phyloP scores from a whole-genome alignment of 2,113 vertebrate genomes.

The Butastur rufipennis region DNA sequence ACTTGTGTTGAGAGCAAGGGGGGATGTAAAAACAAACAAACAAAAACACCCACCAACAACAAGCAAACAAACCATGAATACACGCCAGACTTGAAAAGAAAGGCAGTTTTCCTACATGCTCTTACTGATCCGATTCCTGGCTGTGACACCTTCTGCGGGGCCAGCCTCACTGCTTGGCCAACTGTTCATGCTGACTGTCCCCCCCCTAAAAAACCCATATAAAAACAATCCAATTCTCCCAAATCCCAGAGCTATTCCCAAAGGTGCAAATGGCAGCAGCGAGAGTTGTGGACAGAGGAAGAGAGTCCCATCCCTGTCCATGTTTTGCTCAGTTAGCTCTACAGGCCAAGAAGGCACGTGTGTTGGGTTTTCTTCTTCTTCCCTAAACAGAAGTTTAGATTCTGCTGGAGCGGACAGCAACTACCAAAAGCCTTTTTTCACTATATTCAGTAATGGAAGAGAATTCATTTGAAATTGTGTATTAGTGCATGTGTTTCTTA shows the following conservation, averaged over 20 bases:
- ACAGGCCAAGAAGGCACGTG: rapidly evolving
- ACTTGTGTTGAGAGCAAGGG: not conserved
- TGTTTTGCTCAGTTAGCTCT: not conserved
- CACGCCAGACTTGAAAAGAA: not conserved
- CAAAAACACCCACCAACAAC: not conserved
- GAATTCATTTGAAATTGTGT: not conserved
- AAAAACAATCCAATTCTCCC: not conserved
- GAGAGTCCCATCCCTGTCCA: not conserved
- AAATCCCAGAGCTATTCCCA: not conserved
- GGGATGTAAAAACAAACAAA: not conserved
- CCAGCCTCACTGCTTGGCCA: not conserved
- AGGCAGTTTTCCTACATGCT: not conserved
- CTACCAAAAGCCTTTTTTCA: not conserved
- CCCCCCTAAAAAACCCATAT: not conserved
- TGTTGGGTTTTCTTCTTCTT: not conserved
- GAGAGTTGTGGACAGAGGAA: not conserved
- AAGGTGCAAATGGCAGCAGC: not conserved
- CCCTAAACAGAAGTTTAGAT: not conserved
- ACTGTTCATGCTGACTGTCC: not conserved
- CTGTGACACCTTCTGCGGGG: not conserved
- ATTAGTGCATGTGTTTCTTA: rapidly evolving
- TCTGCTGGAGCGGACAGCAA: not conserved
- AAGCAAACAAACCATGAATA: not conserved
- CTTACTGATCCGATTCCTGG: not conserved
- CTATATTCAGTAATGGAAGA: not conserved